phyloP scores from a whole-genome alignment of 2,888 invertebrate species.

The Dryomyza anilis region DNA sequence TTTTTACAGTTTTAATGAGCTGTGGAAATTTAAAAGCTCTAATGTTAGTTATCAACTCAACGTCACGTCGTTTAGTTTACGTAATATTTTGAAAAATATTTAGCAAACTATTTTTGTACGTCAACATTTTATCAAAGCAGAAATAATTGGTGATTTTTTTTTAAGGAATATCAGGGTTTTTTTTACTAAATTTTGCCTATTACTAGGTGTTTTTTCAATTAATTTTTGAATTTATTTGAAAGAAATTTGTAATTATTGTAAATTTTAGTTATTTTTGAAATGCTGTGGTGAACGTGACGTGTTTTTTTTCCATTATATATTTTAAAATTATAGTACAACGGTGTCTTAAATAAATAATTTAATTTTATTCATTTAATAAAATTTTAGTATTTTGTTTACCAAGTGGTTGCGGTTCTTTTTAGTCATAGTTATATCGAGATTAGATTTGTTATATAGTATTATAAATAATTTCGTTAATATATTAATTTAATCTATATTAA shows the following conservation, averaged over 20 bases:
- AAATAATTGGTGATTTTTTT: constrained; percentile 15
- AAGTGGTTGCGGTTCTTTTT: constrained; percentile 62
- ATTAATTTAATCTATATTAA: background rate
- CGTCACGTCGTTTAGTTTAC: no score
- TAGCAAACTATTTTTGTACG: no score
- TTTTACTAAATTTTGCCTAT: background rate
- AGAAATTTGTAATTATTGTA: constrained; percentile 38
- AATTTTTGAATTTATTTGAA: background rate
- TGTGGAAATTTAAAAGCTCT: no score
- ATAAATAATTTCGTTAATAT: background rate
- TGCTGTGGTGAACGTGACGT: constrained; percentile 17
- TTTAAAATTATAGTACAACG: background rate
- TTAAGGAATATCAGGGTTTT: no score
- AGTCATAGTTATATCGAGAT: constrained; percentile 33
- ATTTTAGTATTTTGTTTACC: constrained; percentile 36
- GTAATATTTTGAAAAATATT: no score
- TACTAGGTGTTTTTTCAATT: background rate
- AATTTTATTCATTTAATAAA: constrained; percentile 1
- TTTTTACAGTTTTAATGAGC: no score
- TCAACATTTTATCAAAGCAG: no score
- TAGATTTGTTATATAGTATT: background rate
- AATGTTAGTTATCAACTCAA: no score
- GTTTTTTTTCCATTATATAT: background rate
- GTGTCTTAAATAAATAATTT: constrained; percentile 11
- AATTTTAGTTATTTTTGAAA: constrained; percentile 16